phyloP scores from a whole-genome alignment of 1,140 invertebrate genomes.

The Hermatobates lingyangjiaoensis region DNA sequence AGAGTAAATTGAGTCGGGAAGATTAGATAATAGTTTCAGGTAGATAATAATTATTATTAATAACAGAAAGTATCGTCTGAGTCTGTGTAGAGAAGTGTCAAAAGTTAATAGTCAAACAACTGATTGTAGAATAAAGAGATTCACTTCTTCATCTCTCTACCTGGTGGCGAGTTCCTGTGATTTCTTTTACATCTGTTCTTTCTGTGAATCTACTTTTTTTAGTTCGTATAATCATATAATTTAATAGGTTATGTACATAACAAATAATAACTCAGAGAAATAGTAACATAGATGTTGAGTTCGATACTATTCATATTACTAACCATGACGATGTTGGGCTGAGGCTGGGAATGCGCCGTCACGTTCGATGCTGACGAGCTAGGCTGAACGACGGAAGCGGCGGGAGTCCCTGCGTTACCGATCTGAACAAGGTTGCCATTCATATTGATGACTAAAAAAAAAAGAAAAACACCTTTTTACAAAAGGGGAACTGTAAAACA shows the following conservation, averaged over 20 bases:
- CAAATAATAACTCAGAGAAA: neutral
- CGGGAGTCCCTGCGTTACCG: slow-evolving; percentile 22
- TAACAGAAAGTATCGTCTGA: no score
- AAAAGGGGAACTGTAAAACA: slow-evolving; percentile 17
- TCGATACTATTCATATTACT: no score
- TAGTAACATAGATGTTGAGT: neutral
- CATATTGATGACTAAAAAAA: slow-evolving; percentile 41
- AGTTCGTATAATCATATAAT: neutral
- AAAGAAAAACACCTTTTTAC: slow-evolving; percentile 18
- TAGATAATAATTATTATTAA: no score
- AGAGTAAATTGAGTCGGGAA: no score
- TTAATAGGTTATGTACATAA: neutral
- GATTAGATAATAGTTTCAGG: no score
- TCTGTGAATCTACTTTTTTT: no score
- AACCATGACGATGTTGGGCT: slow-evolving; percentile 41
- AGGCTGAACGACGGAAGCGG: slow-evolving; percentile 26
- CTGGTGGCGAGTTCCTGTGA: no score
- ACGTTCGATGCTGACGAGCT: slow-evolving; percentile 26
- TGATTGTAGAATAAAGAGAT: no score
- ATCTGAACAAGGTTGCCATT: slow-evolving; percentile 54
- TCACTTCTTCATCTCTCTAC: no score
- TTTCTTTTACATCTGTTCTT: no score
- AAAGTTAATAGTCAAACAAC: no score
- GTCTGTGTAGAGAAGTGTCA: no score
- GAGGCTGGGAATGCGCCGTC: slow-evolving; percentile 26